Percentiles rank a stretch among this genome's conserved stretches.
Evolutionary conservation across 2,113 vertebrate genomes (phyloP).

Genomic region (Lepus europaeus): DNA sequence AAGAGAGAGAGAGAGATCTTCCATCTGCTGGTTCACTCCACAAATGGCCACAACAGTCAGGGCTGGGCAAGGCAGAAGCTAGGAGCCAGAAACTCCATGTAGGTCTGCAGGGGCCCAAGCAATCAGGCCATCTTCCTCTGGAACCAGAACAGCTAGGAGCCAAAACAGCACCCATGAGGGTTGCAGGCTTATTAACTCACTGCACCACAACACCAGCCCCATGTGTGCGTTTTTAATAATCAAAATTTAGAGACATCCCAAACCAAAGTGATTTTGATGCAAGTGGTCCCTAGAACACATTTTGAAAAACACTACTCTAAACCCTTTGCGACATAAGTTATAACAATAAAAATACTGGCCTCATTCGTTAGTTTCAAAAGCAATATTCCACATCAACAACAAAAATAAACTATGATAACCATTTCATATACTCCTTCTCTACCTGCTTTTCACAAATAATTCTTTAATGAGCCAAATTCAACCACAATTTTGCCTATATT

Average conservation of each 20-base stretch:
- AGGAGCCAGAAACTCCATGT: too few species aligned
- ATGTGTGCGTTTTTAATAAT: not conserved
- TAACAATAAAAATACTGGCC: not conserved
- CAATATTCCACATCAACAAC: not conserved
- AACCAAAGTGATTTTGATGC: not conserved
- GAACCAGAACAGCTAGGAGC: too few species aligned
- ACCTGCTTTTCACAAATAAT: not conserved
- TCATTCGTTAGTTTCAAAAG: not conserved
- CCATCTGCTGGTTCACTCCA: too few species aligned
- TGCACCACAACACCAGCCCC: too few species aligned
- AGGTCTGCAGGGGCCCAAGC: too few species aligned
- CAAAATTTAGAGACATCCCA: not conserved
- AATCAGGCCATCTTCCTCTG: too few species aligned
- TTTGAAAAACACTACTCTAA: not conserved
- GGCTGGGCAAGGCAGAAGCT: too few species aligned
- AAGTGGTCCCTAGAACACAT: not conserved
- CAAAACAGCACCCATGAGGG: too few species aligned
- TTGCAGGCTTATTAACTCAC: too few species aligned
- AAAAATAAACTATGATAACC: constrained; percentile 1
- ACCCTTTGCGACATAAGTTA: not conserved
- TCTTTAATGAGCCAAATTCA: constrained; percentile 35
- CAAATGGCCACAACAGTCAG: too few species aligned
- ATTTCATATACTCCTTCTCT: not conserved
- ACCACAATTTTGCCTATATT: not conserved
- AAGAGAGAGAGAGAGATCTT: too few species aligned